Evolutionary conservation across 2,888 invertebrate genomes (phyloP), one percentile per base, ranked within the genome.

Genomic region (Polyommatus iphigenia): DNA sequence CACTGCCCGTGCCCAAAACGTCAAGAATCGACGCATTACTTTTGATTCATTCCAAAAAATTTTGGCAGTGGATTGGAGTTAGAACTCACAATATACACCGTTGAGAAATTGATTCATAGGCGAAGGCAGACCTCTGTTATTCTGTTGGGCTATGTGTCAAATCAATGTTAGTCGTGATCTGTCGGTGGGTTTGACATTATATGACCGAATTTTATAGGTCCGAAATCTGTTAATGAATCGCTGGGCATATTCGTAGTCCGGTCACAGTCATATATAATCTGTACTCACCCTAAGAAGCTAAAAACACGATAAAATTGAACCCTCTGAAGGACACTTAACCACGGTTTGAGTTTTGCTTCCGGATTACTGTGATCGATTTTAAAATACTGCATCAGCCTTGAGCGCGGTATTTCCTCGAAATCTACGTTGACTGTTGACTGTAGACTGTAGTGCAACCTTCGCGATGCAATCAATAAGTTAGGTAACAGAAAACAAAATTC

Each of bases 351-450:
- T 20, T 67, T 29, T 67, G 13, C 13, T 24, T 62, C 10, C 24
- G 62, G 13, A 67, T 13, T 67, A 29, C 6, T 15, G 29, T 15
- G 29, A 67, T 67, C 67, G 29, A 67, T 32, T 67, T 67, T 32
- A 67, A 32, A 67, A 67, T 67, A 67, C 67, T 67, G 67, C 67
- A 67, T 67, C 67, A 29, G 29, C 67, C 67, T 67, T 67, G 29
- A 32, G 29, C 7, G 29, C 67, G 29, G 15, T 13, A 13, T 24
- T 67, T 67, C 29, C 67, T 29, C 67, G 67, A 67, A 67, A 67
- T 67, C 15, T 32, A 24, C 62, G 24, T 59, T 8, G 3, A 62
- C 10, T 67, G 24, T 59, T 8, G 3, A 62, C 10, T 67, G 29
- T 67, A 29, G 67, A 3, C 20, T 67, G 24, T 67, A 32, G 67